Conservation (phyloP, 2,113 vertebrate genomes). For the Asarcornis scutulata region DNA sequence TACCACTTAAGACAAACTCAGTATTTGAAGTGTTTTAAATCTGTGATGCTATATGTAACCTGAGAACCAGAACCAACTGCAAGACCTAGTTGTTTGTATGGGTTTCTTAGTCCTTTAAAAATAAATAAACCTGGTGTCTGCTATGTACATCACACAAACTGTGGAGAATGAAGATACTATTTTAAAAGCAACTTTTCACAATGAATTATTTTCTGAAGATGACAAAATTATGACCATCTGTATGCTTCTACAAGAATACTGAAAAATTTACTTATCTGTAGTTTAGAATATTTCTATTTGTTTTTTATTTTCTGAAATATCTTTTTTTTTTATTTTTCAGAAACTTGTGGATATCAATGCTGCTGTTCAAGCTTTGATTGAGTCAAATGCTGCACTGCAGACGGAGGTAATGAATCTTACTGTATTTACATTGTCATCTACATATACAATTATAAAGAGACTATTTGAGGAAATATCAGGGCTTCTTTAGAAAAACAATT, state of each 20-base stretch:
- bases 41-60: not conserved
- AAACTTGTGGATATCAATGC: conserved; percentile 84
- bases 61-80: not conserved
- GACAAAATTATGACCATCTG: not conserved
- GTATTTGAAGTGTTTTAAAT: not conserved
- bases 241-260: conserved; percentile 1
- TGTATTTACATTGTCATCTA: conserved; percentile 36
- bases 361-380: conserved; percentile 81
- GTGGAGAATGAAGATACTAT: not conserved
- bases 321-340: conserved; percentile 76
- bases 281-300: conserved; percentile 13
- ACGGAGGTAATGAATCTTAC: conserved; percentile 84
- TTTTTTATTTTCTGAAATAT: conserved; percentile 36
- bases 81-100: not conserved
- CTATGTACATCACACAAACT: not conserved
- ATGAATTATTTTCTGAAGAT: not conserved
- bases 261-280: conserved; percentile 9
- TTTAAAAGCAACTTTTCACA: conserved; percentile 6
- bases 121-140: not conserved
- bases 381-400: conserved; percentile 79
- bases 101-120: not conserved
- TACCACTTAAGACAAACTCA: not conserved
- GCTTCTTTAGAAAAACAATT: conserved; percentile 42
- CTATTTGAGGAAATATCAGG: not conserved
- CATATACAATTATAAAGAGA: conserved; percentile 5